These are phyloP conservation scores for Monodelphis domestica DNA, from an alignment of 2,797 vertebrate species.

Conservation along the genomic window DNA sequence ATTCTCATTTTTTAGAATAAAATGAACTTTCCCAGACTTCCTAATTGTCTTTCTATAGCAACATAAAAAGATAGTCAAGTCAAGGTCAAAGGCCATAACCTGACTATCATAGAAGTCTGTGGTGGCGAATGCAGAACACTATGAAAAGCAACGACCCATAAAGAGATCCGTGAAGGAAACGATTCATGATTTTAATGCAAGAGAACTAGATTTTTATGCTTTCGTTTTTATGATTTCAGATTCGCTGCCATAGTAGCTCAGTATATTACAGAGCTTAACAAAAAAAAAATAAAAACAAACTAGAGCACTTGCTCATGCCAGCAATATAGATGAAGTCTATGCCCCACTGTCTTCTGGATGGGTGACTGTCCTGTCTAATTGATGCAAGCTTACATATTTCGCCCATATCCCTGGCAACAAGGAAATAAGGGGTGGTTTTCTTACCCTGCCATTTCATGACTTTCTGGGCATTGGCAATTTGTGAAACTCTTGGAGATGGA, in stretches of 20 bases:
- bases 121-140: constrained; percentile 57
- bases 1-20: constrained; percentile 72
- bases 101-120: constrained; percentile 16
- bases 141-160: constrained; percentile 25
- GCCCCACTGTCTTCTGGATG: constrained; percentile 76
- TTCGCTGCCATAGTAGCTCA: constrained; percentile 77
- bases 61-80: constrained; percentile 58
- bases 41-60: constrained; percentile 62
- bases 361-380: constrained; percentile 69
- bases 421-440: constrained; percentile 69
- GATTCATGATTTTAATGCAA: constrained; percentile 68
- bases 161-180: constrained; percentile 66
- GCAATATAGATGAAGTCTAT: constrained; percentile 76
- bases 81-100: constrained; percentile 41
- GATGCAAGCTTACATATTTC: constrained; percentile 81
- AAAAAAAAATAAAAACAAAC: constrained; percentile 30
- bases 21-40: constrained; percentile 66
- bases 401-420: constrained; percentile 72
- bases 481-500: constrained; percentile 65
- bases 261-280: constrained; percentile 73
- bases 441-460: constrained; percentile 69
- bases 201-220: constrained; percentile 68
- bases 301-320: constrained; percentile 65
- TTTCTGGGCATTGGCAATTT: constrained; percentile 76
- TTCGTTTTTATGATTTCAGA: constrained; percentile 71